A percentile compares a stretch with the other conserved stretches of the same genome.
Conservation (phyloP, 2,888 invertebrate species). For the Apamea anceps region DNA sequence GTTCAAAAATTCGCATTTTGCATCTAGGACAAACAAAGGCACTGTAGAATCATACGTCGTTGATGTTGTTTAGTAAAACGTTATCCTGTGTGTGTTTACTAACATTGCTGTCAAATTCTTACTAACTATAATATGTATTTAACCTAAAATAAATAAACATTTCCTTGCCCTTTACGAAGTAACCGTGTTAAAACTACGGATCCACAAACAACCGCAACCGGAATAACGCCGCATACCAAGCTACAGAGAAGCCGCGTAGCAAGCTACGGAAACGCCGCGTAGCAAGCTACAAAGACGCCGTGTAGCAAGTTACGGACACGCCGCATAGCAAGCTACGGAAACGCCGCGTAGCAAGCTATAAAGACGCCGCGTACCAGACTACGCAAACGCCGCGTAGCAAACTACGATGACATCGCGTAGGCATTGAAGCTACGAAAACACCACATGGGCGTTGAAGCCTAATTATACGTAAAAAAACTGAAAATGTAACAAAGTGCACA, state of each 20-base stretch:
- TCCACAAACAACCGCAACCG: too few relatives aligned
- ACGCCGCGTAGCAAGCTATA: background rate
- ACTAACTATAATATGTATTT: background rate
- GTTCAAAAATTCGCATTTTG: conserved; percentile 98
- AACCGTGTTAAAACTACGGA: background rate
- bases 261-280: background rate
- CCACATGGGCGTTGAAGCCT: background rate
- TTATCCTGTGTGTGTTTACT: background rate
- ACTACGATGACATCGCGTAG: background rate
- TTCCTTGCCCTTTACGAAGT: background rate
- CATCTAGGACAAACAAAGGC: conserved; percentile 91
- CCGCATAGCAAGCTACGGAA: background rate
- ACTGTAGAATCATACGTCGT: conserved; percentile 1
- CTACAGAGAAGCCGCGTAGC: background rate
- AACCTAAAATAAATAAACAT: background rate
- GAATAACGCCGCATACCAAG: background rate
- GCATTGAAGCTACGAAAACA: background rate
- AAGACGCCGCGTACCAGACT: too few relatives aligned
- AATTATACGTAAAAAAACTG: background rate
- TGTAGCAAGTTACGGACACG: background rate
- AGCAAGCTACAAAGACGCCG: background rate
- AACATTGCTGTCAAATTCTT: background rate
- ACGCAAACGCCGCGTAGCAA: background rate
- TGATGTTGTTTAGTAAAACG: background rate
- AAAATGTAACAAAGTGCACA: background rate